Evolutionary conservation across 2,888 invertebrate genomes (phyloP).

Genomic region (Mesorhabditis spiculigera): DNA sequence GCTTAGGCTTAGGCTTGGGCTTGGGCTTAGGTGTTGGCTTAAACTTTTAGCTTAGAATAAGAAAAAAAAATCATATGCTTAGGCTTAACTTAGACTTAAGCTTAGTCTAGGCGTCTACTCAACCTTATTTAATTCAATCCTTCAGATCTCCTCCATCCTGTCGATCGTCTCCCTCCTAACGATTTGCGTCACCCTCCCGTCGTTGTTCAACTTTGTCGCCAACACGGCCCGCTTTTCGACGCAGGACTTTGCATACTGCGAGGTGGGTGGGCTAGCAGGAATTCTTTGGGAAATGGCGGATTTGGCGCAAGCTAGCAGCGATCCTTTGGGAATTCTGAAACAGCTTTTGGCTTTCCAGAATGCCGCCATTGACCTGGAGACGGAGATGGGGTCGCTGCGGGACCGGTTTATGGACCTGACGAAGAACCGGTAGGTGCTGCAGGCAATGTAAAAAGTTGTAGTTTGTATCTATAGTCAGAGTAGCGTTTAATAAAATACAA

Average conservation of each 20-base stretch:
- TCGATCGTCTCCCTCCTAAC: slow-evolving; percentile 47
- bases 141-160: slow-evolving; percentile 33
- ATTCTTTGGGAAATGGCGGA: neutral
- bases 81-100: too few relatives aligned
- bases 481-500: too few relatives aligned
- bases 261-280: slow-evolving; percentile 36
- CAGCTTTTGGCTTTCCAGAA: slow-evolving; percentile 19
- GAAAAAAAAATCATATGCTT: too few relatives aligned
- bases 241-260: slow-evolving; percentile 54
- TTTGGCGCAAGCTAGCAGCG: neutral
- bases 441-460: neutral
- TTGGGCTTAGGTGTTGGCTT: too few relatives aligned
- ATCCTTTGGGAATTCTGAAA: neutral
- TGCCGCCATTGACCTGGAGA: slow-evolving; percentile 48
- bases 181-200: slow-evolving; percentile 49
- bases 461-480: too few relatives aligned
- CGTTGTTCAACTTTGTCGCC: slow-evolving; percentile 55
- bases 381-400: slow-evolving; percentile 41
- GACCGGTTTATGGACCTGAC: slow-evolving; percentile 21
- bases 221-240: slow-evolving; percentile 47
- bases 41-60: too few relatives aligned
- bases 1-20: too few relatives aligned
- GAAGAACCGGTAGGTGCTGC: slow-evolving; percentile 21
- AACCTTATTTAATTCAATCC: too few relatives aligned
- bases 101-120: too few relatives aligned